Evolutionary conservation across 2,797 vertebrate genomes (phyloP).

Genomic region (Buphagus erythrorhynchus): DNA sequence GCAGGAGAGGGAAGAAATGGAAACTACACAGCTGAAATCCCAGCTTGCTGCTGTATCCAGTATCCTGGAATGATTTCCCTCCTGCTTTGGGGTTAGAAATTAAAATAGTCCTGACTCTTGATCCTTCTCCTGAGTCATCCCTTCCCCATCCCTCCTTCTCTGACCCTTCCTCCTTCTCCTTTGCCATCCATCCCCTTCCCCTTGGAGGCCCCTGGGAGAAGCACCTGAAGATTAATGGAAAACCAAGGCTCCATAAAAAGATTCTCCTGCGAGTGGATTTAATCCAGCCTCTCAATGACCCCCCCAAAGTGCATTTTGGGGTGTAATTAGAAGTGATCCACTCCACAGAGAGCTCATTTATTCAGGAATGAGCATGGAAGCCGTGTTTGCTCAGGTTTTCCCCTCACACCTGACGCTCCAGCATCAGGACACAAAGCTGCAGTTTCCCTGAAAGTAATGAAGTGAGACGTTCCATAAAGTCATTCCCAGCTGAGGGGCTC

Average conservation of each 20-base stretch:
- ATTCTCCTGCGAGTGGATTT: neutral
- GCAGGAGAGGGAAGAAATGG: neutral
- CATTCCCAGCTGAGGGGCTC: slow-evolving; percentile 19
- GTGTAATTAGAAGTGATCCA: neutral
- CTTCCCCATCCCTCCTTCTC: neutral
- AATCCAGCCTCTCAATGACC: neutral
- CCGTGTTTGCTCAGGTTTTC: neutral
- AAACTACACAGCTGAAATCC: accelerated
- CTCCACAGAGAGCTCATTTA: slow-evolving; percentile 55
- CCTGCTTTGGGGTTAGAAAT: neutral
- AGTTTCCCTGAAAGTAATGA: slow-evolving; percentile 34
- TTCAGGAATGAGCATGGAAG: neutral
- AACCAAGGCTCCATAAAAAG: neutral
- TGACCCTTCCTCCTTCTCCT: neutral
- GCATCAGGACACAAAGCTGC: slow-evolving; percentile 23
- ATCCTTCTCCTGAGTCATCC: neutral
- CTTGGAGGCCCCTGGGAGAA: neutral
- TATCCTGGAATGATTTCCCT: neutral
- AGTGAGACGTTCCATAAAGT: slow-evolving; percentile 62
- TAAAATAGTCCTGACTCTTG: neutral
- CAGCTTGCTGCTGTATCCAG: neutral
- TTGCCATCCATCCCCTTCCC: neutral
- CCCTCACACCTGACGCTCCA: neutral
- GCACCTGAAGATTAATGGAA: neutral
- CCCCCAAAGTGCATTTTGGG: neutral